Evolutionary conservation across 1,140 invertebrate genomes (phyloP).

Genomic region (Akabosia matsudoensis): DNA sequence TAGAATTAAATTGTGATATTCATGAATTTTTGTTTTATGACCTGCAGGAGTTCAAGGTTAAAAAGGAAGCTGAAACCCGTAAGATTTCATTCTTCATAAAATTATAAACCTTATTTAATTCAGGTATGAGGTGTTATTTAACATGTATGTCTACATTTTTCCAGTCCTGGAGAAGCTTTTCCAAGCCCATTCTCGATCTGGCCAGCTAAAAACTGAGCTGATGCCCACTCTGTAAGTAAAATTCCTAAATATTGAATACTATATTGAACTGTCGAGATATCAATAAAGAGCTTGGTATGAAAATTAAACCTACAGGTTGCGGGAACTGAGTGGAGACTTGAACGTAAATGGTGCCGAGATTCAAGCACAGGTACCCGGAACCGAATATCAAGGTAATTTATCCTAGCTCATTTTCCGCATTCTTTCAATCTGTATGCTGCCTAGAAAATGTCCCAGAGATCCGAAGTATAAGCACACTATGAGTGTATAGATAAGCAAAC

Average conservation of each 20-base stretch:
- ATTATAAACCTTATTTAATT: no score
- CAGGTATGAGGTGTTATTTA: neutral
- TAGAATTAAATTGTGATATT: no score
- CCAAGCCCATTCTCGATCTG: neutral
- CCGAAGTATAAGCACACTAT: no score
- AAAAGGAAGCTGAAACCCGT: slow-evolving; percentile 10
- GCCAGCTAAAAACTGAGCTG: neutral
- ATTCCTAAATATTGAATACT: no score
- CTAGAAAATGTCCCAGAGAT: no score
- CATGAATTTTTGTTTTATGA: neutral
- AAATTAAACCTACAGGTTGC: no score
- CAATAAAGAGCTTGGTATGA: no score
- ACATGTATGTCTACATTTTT: neutral
- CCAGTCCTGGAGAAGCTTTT: slow-evolving; percentile 20
- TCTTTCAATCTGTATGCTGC: no score
- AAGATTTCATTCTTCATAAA: neutral
- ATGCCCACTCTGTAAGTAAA: neutral
- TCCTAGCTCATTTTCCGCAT: neutral
- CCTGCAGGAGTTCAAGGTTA: slow-evolving; percentile 19
- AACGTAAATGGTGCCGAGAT: neutral
- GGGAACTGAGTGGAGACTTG: neutral
- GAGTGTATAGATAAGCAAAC: no score
- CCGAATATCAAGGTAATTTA: neutral
- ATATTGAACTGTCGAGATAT: no score
- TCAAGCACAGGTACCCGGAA: neutral